These are phyloP conservation scores for Poecilia gillii DNA, from an alignment of 2,797 vertebrate species.

Conservation along the genomic window DNA sequence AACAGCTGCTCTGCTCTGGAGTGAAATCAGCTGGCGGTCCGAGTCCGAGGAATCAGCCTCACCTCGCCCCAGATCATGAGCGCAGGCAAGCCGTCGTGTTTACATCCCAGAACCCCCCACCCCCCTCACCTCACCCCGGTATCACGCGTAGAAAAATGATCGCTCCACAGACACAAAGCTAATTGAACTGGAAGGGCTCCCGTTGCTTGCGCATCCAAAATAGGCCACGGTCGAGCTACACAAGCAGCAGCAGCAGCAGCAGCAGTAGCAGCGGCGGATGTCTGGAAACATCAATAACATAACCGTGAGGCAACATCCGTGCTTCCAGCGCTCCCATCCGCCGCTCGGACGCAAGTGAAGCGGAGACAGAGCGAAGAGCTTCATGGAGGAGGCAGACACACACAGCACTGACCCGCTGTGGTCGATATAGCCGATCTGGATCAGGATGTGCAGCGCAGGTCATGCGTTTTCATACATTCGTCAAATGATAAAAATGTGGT, in stretches of 20 bases:
- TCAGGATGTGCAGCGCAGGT: neutral
- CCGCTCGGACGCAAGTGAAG: constrained; percentile 47
- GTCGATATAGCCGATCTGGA: neutral
- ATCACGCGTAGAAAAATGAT: constrained; percentile 36
- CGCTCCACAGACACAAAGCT: constrained; percentile 54
- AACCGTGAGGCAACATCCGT: constrained; percentile 49
- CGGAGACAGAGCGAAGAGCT: constrained; percentile 28
- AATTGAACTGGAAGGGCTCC: constrained; percentile 35
- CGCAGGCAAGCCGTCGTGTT: constrained; percentile 69
- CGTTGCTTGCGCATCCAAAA: constrained; percentile 49
- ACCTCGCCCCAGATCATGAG: constrained; percentile 61
- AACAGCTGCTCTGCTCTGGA: constrained; percentile 47
- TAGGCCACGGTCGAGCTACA: constrained; percentile 26
- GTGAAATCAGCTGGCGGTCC: constrained; percentile 58
- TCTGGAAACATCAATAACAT: constrained; percentile 54
- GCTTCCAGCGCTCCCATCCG: constrained; percentile 55
- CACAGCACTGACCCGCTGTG: neutral
- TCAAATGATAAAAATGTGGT: neutral
- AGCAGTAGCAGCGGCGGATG: constrained; percentile 48
- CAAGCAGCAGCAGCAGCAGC: constrained; percentile 48
- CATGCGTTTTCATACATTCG: neutral
- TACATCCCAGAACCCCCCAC: constrained; percentile 46
- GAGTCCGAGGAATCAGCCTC: constrained; percentile 49
- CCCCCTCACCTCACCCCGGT: neutral
- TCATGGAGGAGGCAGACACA: constrained; percentile 37